phyloP scores from a whole-genome alignment of 2,797 vertebrate genomes.

The Oreochromis grahami region DNA sequence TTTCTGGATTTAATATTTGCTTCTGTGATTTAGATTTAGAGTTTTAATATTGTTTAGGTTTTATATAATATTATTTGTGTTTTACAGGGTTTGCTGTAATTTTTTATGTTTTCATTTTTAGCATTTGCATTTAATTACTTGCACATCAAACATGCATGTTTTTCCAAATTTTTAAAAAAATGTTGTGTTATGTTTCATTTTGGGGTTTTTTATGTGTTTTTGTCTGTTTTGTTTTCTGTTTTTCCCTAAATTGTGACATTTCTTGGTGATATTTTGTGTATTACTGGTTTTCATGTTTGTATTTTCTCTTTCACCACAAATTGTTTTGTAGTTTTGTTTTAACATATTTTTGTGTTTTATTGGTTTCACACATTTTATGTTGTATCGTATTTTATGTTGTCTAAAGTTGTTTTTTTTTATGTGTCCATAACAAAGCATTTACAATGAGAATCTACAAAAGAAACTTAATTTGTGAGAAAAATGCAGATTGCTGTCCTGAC shows the following conservation, averaged over 20 bases:
- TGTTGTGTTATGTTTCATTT: background rate
- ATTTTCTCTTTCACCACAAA: background rate
- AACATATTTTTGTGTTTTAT: background rate
- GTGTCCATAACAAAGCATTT: background rate
- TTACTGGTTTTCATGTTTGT: background rate
- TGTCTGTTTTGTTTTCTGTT: background rate
- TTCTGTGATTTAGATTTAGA: background rate
- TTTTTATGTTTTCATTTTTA: background rate
- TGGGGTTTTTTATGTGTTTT: accelerated
- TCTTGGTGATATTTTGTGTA: background rate
- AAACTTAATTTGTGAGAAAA: background rate
- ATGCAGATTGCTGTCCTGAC: background rate
- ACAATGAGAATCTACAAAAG: background rate
- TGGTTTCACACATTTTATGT: background rate
- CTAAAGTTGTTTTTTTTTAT: background rate
- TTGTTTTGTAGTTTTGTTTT: background rate
- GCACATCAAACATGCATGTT: background rate
- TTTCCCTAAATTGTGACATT: background rate
- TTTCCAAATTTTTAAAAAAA: background rate
- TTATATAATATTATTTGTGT: background rate
- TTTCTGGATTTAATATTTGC: background rate
- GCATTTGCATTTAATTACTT: background rate
- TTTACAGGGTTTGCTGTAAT: background rate
- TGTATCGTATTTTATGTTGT: background rate
- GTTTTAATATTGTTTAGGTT: background rate